phyloP scores from a whole-genome alignment of 2,113 vertebrate species.

The Tamias sibiricus region DNA sequence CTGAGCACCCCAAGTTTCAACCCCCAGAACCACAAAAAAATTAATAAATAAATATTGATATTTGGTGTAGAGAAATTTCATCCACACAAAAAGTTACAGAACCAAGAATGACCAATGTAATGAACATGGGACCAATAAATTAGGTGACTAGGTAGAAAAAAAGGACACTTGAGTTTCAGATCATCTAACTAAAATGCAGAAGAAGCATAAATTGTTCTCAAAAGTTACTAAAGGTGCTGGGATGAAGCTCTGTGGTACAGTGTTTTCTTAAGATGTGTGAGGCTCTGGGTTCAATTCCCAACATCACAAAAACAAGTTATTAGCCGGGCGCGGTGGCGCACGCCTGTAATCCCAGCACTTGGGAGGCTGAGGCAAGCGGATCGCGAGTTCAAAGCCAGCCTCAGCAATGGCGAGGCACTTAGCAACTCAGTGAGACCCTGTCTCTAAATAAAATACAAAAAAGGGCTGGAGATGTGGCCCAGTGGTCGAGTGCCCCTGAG shows the following conservation, averaged over 20 bases:
- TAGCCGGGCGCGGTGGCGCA: too few species aligned
- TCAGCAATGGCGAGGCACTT: too few species aligned
- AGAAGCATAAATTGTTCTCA: neutral
- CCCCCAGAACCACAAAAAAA: neutral
- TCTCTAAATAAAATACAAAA: too few species aligned
- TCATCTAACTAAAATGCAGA: constrained; percentile 23
- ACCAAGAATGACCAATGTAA: neutral
- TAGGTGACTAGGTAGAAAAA: neutral
- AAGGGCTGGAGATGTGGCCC: too few species aligned
- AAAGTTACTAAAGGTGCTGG: neutral
- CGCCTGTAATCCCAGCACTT: too few species aligned
- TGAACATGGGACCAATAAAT: neutral
- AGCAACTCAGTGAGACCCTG: too few species aligned
- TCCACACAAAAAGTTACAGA: neutral
- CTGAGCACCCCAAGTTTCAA: too few species aligned
- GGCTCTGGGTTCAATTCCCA: neutral
- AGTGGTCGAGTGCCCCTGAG: too few species aligned
- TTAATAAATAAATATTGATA: neutral
- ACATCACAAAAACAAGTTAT: neutral
- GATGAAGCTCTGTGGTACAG: too few species aligned
- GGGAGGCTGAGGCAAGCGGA: too few species aligned
- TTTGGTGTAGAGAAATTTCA: constrained; percentile 4
- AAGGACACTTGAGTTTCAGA: neutral
- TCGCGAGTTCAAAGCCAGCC: too few species aligned
- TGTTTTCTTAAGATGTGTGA: too few species aligned